Evolutionary conservation across 2,888 invertebrate species (phyloP), one percentile per base, ranked within the genome.

Genomic region (Muscina levida): DNA sequence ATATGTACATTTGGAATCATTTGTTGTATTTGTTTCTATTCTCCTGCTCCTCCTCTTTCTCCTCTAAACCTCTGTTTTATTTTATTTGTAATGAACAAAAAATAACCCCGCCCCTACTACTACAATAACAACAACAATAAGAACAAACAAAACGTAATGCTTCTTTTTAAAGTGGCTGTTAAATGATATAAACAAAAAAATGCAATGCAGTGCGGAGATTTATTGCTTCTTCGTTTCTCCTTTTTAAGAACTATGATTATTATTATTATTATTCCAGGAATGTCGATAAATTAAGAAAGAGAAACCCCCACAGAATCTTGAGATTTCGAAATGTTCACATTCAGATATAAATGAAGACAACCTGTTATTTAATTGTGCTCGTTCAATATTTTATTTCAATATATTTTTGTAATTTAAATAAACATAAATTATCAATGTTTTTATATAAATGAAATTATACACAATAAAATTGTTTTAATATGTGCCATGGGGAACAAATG

Each of bases 371-470:
- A 57, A 75, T 81, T 77, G 77, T 81, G 81, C 72, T 81, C 77
- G 81, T 77, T 81, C 53, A 65, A 81, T 74, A 74, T 81, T 31
- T 81, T 77, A 56, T 77, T 81, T 81, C 72, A 72, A 74, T 81
- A 81, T 81, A 81, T 81, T 81, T 81, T 81, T 81, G 81, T 81
- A 81, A 81, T 81, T 81, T 81, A 81, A 81, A 77, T 74, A 77
- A 81, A 81, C 71, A 74, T 67, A 80, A 77, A 77, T 77, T 81
- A 81, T 81, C 67, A 72, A 74, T 75, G 81, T 81, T 81, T 81
- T 81, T 81, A 77, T 81, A 81, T 77, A 81, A 81, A 81, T 71
- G 80, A 81, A 81, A 71, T 48, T 11, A 48, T 15, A 37, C 31
- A 48, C 3, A n/a, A 5, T 17, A 48, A 48, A 17, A 53, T 11